phyloP scores from a whole-genome alignment of 37 sponge, comb jelly and placozoan genomes.

The Crambe crambe region DNA sequence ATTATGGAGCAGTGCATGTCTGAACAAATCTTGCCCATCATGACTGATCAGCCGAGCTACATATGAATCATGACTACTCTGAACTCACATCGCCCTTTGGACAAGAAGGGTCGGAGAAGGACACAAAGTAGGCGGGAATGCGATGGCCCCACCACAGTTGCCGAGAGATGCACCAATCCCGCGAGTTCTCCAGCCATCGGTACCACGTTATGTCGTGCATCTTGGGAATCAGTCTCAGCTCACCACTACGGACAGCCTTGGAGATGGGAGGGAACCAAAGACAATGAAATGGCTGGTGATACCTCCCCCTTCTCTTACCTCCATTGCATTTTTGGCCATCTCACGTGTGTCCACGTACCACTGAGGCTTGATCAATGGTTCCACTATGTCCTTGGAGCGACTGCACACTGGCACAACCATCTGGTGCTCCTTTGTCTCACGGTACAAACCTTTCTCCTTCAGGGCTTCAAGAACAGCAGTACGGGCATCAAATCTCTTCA shows the following conservation, averaged over 20 bases:
- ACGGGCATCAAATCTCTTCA: slow-evolving; percentile 92
- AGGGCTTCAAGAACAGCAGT: slow-evolving; percentile 89
- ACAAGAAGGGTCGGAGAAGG: slow-evolving; percentile 57
- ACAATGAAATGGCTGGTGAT: too few relatives aligned
- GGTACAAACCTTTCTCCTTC: slow-evolving; percentile 89
- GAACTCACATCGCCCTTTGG: slow-evolving; percentile 72
- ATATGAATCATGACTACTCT: too few relatives aligned
- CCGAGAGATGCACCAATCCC: slow-evolving; percentile 98
- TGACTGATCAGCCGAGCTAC: too few relatives aligned
- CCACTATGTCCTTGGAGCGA: slow-evolving; percentile 96
- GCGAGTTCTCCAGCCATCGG: slow-evolving; percentile 83
- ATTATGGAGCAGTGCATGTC: too few relatives aligned
- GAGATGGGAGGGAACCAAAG: too few relatives aligned
- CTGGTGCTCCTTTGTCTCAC: slow-evolving; percentile 79
- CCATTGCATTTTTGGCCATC: slow-evolving; percentile 83
- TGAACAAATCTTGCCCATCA: too few relatives aligned
- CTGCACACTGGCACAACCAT: slow-evolving; percentile 97
- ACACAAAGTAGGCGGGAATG: slow-evolving; percentile 93
- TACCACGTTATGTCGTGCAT: slow-evolving; percentile 93
- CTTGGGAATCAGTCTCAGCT: slow-evolving; percentile 82
- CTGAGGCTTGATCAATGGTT: slow-evolving; percentile 98
- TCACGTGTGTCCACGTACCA: slow-evolving; percentile 90
- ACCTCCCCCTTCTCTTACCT: too few relatives aligned
- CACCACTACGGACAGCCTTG: slow-evolving; percentile 89
- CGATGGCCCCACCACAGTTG: slow-evolving; percentile 99